Evolutionary conservation across 2,888 invertebrate species (phyloP).

Genomic region (Stictocephala bisonia): DNA sequence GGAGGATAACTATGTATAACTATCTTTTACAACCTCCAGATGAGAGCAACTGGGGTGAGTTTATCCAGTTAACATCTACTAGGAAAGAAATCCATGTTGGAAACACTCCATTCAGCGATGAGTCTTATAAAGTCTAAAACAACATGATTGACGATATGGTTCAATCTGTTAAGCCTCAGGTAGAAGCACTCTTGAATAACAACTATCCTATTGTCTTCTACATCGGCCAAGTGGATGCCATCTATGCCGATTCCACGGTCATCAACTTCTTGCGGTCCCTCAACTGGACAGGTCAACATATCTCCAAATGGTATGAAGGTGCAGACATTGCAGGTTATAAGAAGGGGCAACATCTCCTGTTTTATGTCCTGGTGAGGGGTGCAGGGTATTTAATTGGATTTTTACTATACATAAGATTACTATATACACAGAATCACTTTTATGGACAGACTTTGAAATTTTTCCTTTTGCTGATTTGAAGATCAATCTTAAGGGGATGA

Average conservation of each 20-base stretch:
- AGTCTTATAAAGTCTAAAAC: constrained; percentile 72
- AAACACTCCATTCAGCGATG: constrained; percentile 75
- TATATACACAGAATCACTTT: no score
- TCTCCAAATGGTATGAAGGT: constrained; percentile 74
- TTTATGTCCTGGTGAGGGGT: constrained; percentile 79
- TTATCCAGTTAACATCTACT: constrained; percentile 50
- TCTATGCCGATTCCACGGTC: constrained; percentile 88
- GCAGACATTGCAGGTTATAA: constrained; percentile 80
- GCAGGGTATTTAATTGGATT: no score
- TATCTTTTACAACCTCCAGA: constrained; percentile 17
- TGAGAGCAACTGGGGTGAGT: constrained; percentile 40
- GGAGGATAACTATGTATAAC: constrained; percentile 6
- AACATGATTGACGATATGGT: constrained; percentile 81
- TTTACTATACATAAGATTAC: no score
- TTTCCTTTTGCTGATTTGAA: no score
- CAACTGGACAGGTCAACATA: constrained; percentile 74
- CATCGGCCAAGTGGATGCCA: constrained; percentile 91
- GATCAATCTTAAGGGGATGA: constrained; percentile 77
- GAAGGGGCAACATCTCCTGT: constrained; percentile 76
- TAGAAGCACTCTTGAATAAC: constrained; percentile 75
- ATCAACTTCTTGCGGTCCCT: constrained; percentile 79
- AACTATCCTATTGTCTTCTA: constrained; percentile 82
- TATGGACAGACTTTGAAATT: no score
- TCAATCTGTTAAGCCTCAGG: constrained; percentile 80
- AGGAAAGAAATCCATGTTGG: constrained; percentile 83